Evolutionary conservation across 2,113 vertebrate species (phyloP), one percentile per base, ranked within the genome.

Genomic region (Hyla sarda): DNA sequence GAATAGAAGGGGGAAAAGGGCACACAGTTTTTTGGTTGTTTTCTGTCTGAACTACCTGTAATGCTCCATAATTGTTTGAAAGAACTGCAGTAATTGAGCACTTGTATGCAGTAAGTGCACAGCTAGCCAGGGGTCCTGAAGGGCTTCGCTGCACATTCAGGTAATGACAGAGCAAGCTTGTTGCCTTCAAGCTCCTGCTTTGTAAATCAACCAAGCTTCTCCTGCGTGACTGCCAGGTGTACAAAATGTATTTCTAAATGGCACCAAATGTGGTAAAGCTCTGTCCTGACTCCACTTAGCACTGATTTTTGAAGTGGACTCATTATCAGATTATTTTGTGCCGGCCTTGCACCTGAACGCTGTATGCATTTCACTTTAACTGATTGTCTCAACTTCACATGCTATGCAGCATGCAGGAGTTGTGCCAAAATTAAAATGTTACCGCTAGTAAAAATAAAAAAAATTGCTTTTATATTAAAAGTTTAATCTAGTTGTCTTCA

Each of bases 51-150:
- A 86, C 89, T 87, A 56, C 88, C 85, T 65, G 12, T 41, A 89
- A 92, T 88, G 86, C 89, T 92, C 89, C 87, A 10, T 91, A 92
- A 89, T 88, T 90, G 90, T 88, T 90, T 92, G 92, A 92, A 93
- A 94, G 88, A 84, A 83, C 85, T 88, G 85, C 87, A 92, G 91
- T 92, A 90, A 93, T 91, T 92, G 91, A 92, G 90, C 88, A 88
- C 88, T 81, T 86, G 84, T 79, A 58, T 90, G 84, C 88, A 88
- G 87, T 90, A 91, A 91, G 89, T 86, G 87, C 90, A 88, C 89
- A 88, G 87, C 89, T 90, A 89, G 52, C 85, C 82, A 82, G 89
- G 89, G 88, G 37, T 88, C 69, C 77, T 89, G 89, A 89, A 87
- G 88, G 89, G 58, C 90, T 88, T 85, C 88, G 91, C 87, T 89